These are phyloP conservation scores for Epinotia brunnichana DNA, from an alignment of 2,888 invertebrate species.

Conservation along the genomic window DNA sequence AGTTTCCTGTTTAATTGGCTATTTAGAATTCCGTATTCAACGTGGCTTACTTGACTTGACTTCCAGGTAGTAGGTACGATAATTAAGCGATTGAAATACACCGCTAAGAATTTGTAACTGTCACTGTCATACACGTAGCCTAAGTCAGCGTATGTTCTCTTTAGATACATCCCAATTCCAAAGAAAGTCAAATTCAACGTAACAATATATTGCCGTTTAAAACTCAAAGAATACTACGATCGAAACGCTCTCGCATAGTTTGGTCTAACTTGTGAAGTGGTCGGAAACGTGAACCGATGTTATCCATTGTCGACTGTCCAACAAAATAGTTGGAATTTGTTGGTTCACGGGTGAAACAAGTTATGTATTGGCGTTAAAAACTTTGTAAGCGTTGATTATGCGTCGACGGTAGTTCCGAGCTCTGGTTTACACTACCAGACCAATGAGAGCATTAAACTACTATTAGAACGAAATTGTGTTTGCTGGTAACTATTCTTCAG, in stretches of 20 bases:
- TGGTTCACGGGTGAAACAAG: conserved; percentile 26
- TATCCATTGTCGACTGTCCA: conserved; percentile 28
- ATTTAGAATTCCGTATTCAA: too few relatives aligned
- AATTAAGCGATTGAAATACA: not conserved
- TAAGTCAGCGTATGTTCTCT: not conserved
- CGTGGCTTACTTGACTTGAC: not conserved
- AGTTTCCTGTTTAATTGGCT: conserved; percentile 1
- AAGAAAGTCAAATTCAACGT: conserved; percentile 44
- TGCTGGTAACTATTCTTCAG: conserved; percentile 38
- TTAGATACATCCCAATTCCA: not conserved
- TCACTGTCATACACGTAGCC: too few relatives aligned
- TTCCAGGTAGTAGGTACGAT: not conserved
- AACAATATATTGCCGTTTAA: conserved; percentile 70
- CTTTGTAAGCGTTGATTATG: conserved; percentile 42
- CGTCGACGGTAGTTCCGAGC: conserved; percentile 23
- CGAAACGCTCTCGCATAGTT: conserved; percentile 64
- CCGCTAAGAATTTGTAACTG: not conserved
- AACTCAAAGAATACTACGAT: conserved; percentile 64
- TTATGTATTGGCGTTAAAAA: conserved; percentile 38
- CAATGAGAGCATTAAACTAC: conserved; percentile 42
- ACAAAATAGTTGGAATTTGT: conserved; percentile 38
- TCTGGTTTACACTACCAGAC: conserved; percentile 30
- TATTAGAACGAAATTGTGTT: conserved; percentile 39
- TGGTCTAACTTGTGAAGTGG: conserved; percentile 62
- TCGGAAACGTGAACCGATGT: conserved; percentile 52